Base-by-base conservation (phyloP, 2,797 vertebrate species). In the Peromyscus eremicus region DNA sequence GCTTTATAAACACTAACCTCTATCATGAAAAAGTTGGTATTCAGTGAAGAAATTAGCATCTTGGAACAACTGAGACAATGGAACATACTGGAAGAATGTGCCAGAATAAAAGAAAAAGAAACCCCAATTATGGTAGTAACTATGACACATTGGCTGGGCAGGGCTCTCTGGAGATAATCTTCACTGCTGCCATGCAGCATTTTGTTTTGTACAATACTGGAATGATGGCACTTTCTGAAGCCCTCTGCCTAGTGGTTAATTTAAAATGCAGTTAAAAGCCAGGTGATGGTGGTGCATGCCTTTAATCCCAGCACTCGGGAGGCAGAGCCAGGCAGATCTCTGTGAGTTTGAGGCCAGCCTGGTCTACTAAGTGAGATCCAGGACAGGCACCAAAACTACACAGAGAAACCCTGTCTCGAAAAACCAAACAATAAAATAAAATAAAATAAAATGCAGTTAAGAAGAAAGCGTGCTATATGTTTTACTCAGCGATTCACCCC, bases 251-350 rank as follows among this genome's bases (percentile, higher is more conserved):
- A 40, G 17, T 49, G 1, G 49, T 43, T 71, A 66, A 46, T 89
- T 96, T 83, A 62, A 88, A 95, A 77, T 73, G 46, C 37, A 89
- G 9, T 84, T 86, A 92, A 29, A 49, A 49, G 49, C 9, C 49
- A 49, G 49, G 10, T 9, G 49, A 10, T 49, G 49, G 49, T 49
- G 49, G 49, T 49, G 8, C 49, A 49, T 10, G 49, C 49, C 49
- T 49, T 49, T 49, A 49, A 49, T 11, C 49, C 49, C 49, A 49
- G 49, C 49, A 11, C 49, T 10, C 49, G 9, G 49, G 9, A 49
- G 49, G 49, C 49, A 49, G 49, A 49, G 8, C 8, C 6, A 10
- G 49, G 49, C 1, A 10, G 49, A 49, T 10, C 49, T 49, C 49
- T 49, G 49, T 49, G 49, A 49, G 49, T 49, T 49, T 9, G 6